A percentile compares a stretch with the other conserved stretches of the same genome.
phyloP scores from a whole-genome alignment of 1,140 invertebrate genomes.

The Ylistrum balloti region DNA sequence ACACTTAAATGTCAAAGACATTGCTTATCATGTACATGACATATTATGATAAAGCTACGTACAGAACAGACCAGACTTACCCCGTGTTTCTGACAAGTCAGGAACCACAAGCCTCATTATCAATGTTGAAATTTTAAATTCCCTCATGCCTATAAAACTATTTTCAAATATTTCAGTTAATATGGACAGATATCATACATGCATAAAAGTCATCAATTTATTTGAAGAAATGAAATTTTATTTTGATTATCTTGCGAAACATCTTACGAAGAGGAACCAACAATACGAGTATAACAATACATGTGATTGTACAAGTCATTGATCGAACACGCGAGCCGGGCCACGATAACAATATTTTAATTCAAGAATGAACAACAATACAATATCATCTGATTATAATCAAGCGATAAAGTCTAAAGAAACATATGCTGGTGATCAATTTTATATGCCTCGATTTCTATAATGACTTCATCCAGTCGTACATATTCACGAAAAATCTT shows the following conservation, averaged over 20 bases:
- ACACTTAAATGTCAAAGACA: background rate
- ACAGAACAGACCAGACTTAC: background rate
- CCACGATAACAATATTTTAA: conserved; percentile 35
- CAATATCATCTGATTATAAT: background rate
- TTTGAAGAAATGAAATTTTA: conserved; percentile 36
- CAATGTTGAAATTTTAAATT: conserved; percentile 36
- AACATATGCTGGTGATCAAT: conserved; percentile 39
- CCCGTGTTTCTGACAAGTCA: background rate
- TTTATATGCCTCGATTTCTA: conserved; percentile 24
- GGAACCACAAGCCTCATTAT: background rate
- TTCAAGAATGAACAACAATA: conserved; percentile 8
- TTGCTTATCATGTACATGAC: background rate
- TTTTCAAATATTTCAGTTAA: conserved; percentile 20
- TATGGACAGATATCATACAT: conserved; percentile 22
- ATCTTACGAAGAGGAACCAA: conserved; percentile 14
- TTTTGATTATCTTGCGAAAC: conserved; percentile 21
- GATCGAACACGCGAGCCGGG: background rate
- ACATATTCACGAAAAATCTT: background rate
- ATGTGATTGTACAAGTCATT: background rate
- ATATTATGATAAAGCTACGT: background rate
- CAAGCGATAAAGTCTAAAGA: conserved; percentile 19
- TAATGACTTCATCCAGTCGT: background rate
- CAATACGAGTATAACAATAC: background rate
- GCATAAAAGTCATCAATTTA: conserved; percentile 40
- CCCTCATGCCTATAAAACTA: conserved; percentile 17